Percentiles rank a stretch among this genome's conserved stretches.
These are phyloP conservation scores for Myotis vivesi DNA, from an alignment of 2,797 vertebrate species.

Conservation along the genomic window DNA sequence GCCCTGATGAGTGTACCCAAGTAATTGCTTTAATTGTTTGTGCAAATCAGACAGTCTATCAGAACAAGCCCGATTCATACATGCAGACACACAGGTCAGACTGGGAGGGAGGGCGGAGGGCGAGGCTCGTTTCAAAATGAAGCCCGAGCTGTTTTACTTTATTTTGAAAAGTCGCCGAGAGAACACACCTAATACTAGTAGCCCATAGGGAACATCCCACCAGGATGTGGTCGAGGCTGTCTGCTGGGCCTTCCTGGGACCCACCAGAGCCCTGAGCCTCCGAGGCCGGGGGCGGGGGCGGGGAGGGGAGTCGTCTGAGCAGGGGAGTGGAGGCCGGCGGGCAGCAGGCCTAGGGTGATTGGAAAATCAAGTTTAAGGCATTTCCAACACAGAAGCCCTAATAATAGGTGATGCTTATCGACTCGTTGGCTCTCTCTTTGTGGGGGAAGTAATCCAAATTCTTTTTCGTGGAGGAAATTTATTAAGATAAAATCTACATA, in stretches of 20 bases:
- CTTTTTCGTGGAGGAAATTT: neutral
- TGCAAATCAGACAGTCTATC: constrained; percentile 69
- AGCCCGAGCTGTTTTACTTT: constrained; percentile 26
- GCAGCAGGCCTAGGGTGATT: neutral
- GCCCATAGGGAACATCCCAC: neutral
- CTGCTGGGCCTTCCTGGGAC: neutral
- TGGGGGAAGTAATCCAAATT: neutral
- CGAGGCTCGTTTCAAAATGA: constrained; percentile 33
- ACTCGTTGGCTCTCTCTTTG: neutral
- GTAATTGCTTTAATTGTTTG: constrained; percentile 75
- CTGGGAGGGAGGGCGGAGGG: neutral
- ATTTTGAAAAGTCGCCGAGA: constrained; percentile 33
- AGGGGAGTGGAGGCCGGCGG: neutral
- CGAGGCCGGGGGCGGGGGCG: rapidly evolving
- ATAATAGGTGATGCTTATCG: neutral
- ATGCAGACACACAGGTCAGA: constrained; percentile 58
- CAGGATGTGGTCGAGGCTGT: neutral
- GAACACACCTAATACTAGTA: neutral
- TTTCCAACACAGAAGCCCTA: neutral
- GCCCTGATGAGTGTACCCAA: constrained; percentile 67
- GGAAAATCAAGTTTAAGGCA: neutral
- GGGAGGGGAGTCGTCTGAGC: neutral
- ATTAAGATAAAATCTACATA: neutral
- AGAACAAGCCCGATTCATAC: constrained; percentile 74
- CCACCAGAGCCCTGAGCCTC: neutral